A percentile compares a stretch with the other conserved stretches of the same genome.
phyloP scores from a whole-genome alignment of 2,797 vertebrate species.

The Galaxias olidus region DNA sequence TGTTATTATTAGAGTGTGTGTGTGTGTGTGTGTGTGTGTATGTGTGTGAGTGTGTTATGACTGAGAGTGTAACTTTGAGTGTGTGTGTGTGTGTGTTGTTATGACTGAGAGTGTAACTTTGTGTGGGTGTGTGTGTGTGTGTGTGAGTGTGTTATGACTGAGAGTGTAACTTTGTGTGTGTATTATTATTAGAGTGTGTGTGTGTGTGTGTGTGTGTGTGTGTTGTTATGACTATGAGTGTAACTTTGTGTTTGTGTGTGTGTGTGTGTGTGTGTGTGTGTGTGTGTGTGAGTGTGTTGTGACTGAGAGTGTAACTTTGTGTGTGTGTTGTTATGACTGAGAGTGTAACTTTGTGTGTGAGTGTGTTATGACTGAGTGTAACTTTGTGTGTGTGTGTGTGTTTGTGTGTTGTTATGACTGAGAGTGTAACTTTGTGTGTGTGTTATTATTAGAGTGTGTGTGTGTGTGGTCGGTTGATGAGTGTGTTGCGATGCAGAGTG shows the following conservation, averaged over 20 bases:
- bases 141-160: not conserved
- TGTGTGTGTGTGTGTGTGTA: constrained; percentile 5
- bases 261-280: not conserved
- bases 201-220: not conserved
- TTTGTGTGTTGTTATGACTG: not conserved
- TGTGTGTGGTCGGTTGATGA: no score
- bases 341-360: not conserved
- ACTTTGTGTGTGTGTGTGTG: not conserved
- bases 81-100: constrained; percentile 13
- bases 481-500: no score
- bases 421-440: not conserved
- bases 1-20: constrained; percentile 13
- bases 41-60: not conserved
- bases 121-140: not conserved
- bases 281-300: not conserved
- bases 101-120: not conserved
- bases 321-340: no score
- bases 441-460: no score
- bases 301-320: not conserved
- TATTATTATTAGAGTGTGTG: no score
- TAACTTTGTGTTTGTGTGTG: not conserved
- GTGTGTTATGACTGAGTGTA: not conserved
- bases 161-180: not conserved
- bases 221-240: not conserved
- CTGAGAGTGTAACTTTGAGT: constrained; percentile 5